Evolutionary conservation across 2,797 vertebrate genomes (phyloP).

Genomic region (Discoglossus pictus): DNA sequence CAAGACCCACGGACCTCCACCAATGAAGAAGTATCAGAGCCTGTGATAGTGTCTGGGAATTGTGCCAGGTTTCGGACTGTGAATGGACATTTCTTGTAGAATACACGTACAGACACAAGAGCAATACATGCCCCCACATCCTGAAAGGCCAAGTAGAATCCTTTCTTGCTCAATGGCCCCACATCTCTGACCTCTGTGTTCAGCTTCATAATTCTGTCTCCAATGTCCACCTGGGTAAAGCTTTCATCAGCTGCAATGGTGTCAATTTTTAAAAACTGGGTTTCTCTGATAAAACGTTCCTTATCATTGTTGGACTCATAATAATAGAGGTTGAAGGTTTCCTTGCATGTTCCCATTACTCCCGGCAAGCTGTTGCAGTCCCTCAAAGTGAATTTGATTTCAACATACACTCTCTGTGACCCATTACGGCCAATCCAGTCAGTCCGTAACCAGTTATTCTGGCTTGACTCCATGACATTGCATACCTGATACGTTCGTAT

Average conservation of each 20-base stretch:
- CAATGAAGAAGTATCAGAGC: constrained; percentile 91
- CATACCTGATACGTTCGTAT: constrained; percentile 98
- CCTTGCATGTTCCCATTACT: constrained; percentile 97
- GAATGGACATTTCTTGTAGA: constrained; percentile 94
- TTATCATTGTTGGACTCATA: constrained; percentile 93
- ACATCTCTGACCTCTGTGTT: constrained; percentile 95
- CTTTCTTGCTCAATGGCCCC: constrained; percentile 84
- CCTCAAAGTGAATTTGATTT: constrained; percentile 95
- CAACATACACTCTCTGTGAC: constrained; percentile 92
- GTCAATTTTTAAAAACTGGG: constrained; percentile 92
- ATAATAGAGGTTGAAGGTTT: constrained; percentile 97
- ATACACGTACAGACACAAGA: constrained; percentile 90
- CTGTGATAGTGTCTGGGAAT: constrained; percentile 94
- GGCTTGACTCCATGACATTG: constrained; percentile 95
- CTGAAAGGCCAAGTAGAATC: constrained; percentile 96
- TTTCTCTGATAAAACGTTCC: constrained; percentile 89
- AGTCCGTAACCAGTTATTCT: constrained; percentile 97
- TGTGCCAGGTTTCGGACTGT: constrained; percentile 91
- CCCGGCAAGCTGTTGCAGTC: constrained; percentile 97
- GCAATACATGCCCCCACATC: constrained; percentile 96
- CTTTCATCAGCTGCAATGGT: constrained; percentile 96
- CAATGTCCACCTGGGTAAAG: constrained; percentile 98
- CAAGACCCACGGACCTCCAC: constrained; percentile 96
- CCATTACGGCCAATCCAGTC: constrained; percentile 93
- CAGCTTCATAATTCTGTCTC: constrained; percentile 96